These are phyloP conservation scores for Apamea crenata DNA, from an alignment of 2,888 invertebrate genomes.

Conservation along the genomic window DNA sequence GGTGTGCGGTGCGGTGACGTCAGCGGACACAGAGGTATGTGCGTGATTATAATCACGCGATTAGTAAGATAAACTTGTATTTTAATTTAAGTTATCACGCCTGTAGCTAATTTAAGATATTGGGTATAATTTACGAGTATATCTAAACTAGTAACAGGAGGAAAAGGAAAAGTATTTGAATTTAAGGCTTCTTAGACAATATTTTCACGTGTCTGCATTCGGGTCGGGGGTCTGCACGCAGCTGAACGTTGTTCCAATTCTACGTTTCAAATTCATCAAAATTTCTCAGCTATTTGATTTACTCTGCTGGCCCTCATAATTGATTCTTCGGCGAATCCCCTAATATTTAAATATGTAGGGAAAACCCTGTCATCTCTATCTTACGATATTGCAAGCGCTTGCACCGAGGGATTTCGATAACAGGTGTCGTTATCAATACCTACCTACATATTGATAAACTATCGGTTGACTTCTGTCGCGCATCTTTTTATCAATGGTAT, in stretches of 20 bases:
- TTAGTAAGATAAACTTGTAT: slow-evolving; percentile 24
- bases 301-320: neutral
- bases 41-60: too few relatives aligned
- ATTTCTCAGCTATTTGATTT: neutral
- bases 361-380: neutral
- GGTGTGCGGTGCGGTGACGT: slow-evolving; percentile 63
- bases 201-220: neutral
- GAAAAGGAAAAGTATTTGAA: neutral
- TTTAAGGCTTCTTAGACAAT: neutral
- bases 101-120: neutral
- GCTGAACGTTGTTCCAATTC: neutral
- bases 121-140: neutral
- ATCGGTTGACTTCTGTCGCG: neutral
- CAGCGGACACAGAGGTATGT: slow-evolving; percentile 49
- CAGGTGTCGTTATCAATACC: neutral
- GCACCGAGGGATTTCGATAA: neutral
- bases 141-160: neutral
- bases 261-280: neutral
- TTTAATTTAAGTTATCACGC: slow-evolving; percentile 8
- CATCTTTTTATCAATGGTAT: neutral
- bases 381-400: neutral
- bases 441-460: neutral
- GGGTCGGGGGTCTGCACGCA: too few relatives aligned
- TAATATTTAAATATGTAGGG: neutral
- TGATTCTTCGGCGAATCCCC: neutral